Evolutionary conservation across 2,113 vertebrate species (phyloP).

Genomic region (Lepidothrix coronata): DNA sequence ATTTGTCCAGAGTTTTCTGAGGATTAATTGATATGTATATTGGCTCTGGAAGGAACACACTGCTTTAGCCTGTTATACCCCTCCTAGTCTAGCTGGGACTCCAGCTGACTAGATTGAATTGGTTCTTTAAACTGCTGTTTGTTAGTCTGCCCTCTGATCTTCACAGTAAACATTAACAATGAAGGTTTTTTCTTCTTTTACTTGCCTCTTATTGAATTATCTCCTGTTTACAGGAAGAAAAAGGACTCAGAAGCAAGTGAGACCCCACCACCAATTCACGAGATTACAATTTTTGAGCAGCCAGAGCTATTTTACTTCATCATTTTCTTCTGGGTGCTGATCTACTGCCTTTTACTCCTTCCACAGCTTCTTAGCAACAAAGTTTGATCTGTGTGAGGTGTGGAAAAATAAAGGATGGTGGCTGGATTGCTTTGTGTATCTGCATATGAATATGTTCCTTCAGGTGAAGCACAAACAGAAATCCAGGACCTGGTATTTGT

Average conservation of each 20-base stretch:
- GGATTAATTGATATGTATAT: not conserved
- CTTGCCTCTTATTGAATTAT: not conserved
- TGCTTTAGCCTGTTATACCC: not conserved
- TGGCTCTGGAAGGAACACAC: not conserved
- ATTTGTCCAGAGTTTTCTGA: not conserved
- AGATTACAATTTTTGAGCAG: constrained; percentile 39
- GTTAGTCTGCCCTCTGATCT: not conserved
- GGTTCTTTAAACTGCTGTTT: not conserved
- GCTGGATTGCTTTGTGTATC: constrained; percentile 25
- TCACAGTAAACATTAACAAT: not conserved
- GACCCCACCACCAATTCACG: not conserved
- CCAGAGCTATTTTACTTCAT: constrained; percentile 80
- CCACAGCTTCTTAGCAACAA: constrained; percentile 81
- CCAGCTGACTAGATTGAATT: not conserved
- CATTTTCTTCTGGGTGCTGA: constrained; percentile 88
- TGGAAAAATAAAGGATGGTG: constrained; percentile 62
- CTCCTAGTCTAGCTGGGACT: not conserved
- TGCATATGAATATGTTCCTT: constrained; percentile 9
- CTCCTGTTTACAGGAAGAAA: constrained; percentile 61
- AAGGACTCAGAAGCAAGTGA: constrained; percentile 46
- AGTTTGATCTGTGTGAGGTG: constrained; percentile 49
- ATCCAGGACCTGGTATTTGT: constrained; percentile 3
- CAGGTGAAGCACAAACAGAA: constrained; percentile 36
- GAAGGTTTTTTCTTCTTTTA: not conserved
- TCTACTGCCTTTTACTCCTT: constrained; percentile 89